These are phyloP conservation scores for Pseudomyrmex dendroicus DNA, from an alignment of 1,140 invertebrate species.

Conservation along the genomic window DNA sequence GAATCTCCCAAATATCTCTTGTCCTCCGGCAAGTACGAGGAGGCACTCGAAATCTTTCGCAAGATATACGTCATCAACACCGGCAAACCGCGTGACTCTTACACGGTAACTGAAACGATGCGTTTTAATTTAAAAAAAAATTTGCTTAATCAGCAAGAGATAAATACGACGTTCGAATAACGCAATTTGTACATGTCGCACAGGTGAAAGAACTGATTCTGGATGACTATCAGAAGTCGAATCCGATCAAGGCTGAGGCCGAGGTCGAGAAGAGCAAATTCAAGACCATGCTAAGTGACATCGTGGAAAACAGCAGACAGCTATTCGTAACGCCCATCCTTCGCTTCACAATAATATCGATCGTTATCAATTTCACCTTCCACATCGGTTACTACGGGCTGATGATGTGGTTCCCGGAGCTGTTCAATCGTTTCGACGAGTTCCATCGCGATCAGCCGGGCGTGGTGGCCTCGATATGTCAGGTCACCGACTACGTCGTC, in stretches of 20 bases:
- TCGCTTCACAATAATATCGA: constrained; percentile 92
- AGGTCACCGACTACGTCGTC: constrained; percentile 91
- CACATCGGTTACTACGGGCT: constrained; percentile 95
- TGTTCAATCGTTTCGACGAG: constrained; percentile 94
- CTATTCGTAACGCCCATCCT: constrained; percentile 92
- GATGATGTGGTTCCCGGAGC: constrained; percentile 97
- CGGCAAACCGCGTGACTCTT: constrained; percentile 89
- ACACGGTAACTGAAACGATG: constrained; percentile 85
- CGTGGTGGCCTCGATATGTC: constrained; percentile 89
- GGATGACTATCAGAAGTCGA: constrained; percentile 87
- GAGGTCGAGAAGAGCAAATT: constrained; percentile 86
- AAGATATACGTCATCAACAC: constrained; percentile 93
- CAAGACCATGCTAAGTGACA: constrained; percentile 90
- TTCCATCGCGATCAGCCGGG: constrained; percentile 86
- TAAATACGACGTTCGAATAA: constrained; percentile 9
- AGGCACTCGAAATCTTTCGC: constrained; percentile 92
- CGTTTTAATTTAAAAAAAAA: too few relatives aligned
- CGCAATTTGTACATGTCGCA: not conserved
- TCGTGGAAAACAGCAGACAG: constrained; percentile 92
- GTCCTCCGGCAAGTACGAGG: constrained; percentile 90
- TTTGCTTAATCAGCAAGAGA: not conserved
- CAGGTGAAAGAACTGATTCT: constrained; percentile 90
- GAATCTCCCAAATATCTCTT: constrained; percentile 96
- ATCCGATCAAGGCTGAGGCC: constrained; percentile 84
- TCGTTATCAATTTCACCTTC: constrained; percentile 94